A percentile compares a stretch with the other conserved stretches of the same genome.
Conservation (phyloP, 2,888 invertebrate species). For the Meandrusa payeni region DNA sequence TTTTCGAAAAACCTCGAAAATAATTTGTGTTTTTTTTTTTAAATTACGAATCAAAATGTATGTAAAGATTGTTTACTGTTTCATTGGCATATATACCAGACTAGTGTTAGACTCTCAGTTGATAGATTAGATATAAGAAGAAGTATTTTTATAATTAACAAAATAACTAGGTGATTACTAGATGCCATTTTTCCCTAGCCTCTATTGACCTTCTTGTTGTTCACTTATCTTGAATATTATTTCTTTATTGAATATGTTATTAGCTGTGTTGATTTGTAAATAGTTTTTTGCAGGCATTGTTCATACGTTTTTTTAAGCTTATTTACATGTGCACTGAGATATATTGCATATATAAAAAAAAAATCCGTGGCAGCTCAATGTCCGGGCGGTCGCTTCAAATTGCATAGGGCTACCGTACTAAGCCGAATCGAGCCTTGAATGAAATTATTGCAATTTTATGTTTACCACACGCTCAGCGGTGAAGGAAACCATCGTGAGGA, state of each 20-base stretch:
- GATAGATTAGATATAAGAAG: constrained; percentile 44
- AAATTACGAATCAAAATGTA: too few relatives aligned
- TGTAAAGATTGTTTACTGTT: too few relatives aligned
- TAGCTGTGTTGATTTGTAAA: constrained; percentile 17
- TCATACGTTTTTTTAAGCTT: constrained; percentile 7
- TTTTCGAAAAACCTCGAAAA: too few relatives aligned
- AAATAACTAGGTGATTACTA: constrained; percentile 54
- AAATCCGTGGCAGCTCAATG: too few relatives aligned
- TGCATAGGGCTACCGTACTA: too few relatives aligned
- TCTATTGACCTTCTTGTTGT: constrained; percentile 61
- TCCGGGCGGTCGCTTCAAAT: too few relatives aligned
- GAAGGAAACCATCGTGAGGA: too few relatives aligned
- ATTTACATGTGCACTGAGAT: constrained; percentile 14
- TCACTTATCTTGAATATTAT: constrained; percentile 35
- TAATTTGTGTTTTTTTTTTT: too few relatives aligned
- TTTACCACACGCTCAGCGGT: too few relatives aligned
- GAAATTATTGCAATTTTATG: too few relatives aligned
- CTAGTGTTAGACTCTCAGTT: constrained; percentile 43
- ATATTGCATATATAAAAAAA: neutral
- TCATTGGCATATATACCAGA: neutral
- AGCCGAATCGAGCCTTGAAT: too few relatives aligned
- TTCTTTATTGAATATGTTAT: constrained; percentile 37
- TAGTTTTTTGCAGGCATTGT: constrained; percentile 11
- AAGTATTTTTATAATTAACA: constrained; percentile 39
- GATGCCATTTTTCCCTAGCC: constrained; percentile 65